A percentile compares a stretch with the other conserved stretches of the same genome.
These are phyloP conservation scores for Eumeta japonica DNA, from an alignment of 1,140 invertebrate genomes.

Conservation along the genomic window DNA sequence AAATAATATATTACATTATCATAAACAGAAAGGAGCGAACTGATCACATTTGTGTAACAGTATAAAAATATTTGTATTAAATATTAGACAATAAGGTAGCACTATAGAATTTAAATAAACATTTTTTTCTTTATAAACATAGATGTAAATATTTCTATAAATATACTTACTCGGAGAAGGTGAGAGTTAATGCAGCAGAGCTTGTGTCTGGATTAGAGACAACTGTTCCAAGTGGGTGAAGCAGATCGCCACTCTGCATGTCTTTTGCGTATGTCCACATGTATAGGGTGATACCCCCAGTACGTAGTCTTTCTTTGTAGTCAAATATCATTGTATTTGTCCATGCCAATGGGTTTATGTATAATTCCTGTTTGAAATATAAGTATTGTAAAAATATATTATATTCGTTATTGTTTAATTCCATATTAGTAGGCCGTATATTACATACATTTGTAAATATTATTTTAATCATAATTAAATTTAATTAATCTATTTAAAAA, in stretches of 20 bases:
- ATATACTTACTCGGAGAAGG: conserved; percentile 71
- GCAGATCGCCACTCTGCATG: conserved; percentile 80
- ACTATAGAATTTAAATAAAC: background rate
- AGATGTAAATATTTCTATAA: no score
- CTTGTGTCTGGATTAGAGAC: conserved; percentile 84
- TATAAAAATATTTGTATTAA: conserved; percentile 1
- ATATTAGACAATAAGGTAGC: background rate
- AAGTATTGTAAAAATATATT: no score
- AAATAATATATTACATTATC: no score
- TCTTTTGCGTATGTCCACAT: conserved; percentile 90
- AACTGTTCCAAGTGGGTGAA: conserved; percentile 83
- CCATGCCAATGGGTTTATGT: conserved; percentile 86
- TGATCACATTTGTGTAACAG: no score
- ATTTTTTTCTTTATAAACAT: no score
- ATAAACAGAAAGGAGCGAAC: no score
- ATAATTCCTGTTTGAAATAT: conserved; percentile 59
- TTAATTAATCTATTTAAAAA: background rate
- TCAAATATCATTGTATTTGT: conserved; percentile 93
- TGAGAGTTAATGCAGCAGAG: conserved; percentile 76
- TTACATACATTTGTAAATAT: background rate
- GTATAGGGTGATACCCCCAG: conserved; percentile 81
- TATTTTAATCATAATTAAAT: background rate
- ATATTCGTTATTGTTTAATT: conserved; percentile 1
- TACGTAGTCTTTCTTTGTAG: conserved; percentile 83
- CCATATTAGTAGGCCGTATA: background rate